A percentile compares a stretch with the other conserved stretches of the same genome.
Evolutionary conservation across 2,797 vertebrate species (phyloP).

Genomic region (Myripristis jacobus): DNA sequence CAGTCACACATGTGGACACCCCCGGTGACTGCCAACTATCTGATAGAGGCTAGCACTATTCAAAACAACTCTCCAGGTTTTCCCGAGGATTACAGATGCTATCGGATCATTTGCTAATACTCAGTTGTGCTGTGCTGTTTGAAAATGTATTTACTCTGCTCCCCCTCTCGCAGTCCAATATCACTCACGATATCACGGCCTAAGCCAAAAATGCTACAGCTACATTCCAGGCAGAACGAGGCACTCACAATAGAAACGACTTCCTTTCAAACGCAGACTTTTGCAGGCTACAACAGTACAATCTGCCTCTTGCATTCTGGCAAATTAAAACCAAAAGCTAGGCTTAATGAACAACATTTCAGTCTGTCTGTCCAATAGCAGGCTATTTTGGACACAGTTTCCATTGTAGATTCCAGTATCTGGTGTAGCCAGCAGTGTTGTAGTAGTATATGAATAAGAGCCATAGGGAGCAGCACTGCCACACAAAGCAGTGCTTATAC

Average conservation of each 20-base stretch:
- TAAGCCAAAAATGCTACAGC: constrained; percentile 63
- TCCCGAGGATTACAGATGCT: constrained; percentile 79
- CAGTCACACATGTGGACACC: constrained; percentile 79
- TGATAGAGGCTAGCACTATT: constrained; percentile 67
- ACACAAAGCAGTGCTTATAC: constrained; percentile 73
- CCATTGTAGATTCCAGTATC: constrained; percentile 57
- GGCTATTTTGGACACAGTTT: constrained; percentile 55
- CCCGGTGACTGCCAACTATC: constrained; percentile 73
- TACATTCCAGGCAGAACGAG: constrained; percentile 52
- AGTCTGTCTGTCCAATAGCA: constrained; percentile 54
- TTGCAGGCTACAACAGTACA: constrained; percentile 25
- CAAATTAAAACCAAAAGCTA: constrained; percentile 46
- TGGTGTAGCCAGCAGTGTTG: constrained; percentile 55
- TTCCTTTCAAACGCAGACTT: constrained; percentile 4
- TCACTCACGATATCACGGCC: constrained; percentile 37
- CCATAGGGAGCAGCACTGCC: constrained; percentile 65
- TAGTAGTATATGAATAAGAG: constrained; percentile 69
- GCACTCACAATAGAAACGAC: constrained; percentile 34
- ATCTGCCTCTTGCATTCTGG: constrained; percentile 35
- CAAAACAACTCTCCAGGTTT: constrained; percentile 80
- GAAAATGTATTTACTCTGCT: constrained; percentile 76
- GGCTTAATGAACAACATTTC: constrained; percentile 56
- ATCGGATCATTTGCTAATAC: constrained; percentile 81
- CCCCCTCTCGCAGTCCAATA: constrained; percentile 53
- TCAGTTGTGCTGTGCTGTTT: constrained; percentile 66